phyloP scores from a whole-genome alignment of 2,113 vertebrate species.

The Megaleporinus macrocephalus region DNA sequence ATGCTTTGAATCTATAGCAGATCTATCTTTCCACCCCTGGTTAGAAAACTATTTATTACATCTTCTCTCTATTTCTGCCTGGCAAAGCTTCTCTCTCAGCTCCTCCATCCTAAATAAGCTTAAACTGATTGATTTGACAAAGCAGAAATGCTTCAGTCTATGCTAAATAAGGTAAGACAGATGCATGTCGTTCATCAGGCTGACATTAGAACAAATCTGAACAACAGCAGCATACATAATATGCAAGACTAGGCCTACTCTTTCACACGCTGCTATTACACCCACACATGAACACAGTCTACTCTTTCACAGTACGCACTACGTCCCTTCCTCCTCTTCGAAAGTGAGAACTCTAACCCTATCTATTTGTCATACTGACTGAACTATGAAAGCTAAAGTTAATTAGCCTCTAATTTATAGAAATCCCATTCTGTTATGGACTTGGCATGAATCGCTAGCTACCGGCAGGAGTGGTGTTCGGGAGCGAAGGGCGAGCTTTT shows the following conservation, averaged over 20 bases:
- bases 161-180: constrained; percentile 69
- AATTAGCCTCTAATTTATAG: constrained; percentile 8
- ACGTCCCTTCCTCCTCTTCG: neutral
- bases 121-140: constrained; percentile 43
- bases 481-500: constrained; percentile 2
- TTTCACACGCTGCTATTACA: neutral
- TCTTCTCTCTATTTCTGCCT: neutral
- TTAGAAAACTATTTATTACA: too few relatives aligned
- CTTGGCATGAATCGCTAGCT: neutral
- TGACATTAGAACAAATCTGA: constrained; percentile 4
- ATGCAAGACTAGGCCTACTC: too few relatives aligned
- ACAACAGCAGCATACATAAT: neutral
- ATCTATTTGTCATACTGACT: constrained; percentile 1
- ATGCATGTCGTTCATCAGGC: constrained; percentile 64
- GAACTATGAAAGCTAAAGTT: constrained; percentile 4
- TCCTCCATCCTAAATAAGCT: constrained; percentile 36
- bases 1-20: too few relatives aligned
- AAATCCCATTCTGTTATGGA: constrained; percentile 13
- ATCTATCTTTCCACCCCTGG: too few relatives aligned
- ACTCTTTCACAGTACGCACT: neutral
- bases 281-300: too few relatives aligned
- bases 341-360: neutral
- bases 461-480: neutral
- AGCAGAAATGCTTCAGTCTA: constrained; percentile 42
- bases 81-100: constrained; percentile 9